Evolutionary conservation across 1,140 invertebrate species (phyloP).

Genomic region (Parapsyche elsis): DNA sequence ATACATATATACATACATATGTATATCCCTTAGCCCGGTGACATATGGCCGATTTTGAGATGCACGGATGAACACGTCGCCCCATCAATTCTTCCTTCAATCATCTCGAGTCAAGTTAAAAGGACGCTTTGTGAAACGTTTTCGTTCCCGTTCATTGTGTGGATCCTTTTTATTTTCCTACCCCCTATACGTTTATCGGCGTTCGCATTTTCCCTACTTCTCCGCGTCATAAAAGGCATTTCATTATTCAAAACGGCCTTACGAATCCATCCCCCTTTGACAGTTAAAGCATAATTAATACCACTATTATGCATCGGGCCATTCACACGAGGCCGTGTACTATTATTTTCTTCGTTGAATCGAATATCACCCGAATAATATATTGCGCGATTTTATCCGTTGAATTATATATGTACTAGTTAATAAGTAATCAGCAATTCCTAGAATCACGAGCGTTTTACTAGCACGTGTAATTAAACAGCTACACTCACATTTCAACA

Average conservation of each 20-base stretch:
- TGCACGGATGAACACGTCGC: neutral
- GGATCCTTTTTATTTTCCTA: slow-evolving; percentile 2
- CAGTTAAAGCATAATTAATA: slow-evolving; percentile 22
- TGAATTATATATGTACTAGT: too few species aligned
- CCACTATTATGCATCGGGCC: neutral
- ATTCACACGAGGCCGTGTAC: too few species aligned
- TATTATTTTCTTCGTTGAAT: too few species aligned
- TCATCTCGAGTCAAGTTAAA: neutral
- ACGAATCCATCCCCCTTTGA: slow-evolving; percentile 16
- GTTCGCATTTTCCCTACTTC: too few species aligned
- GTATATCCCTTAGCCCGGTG: neutral
- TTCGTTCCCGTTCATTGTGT: slow-evolving; percentile 12
- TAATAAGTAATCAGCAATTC: too few species aligned
- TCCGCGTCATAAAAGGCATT: neutral
- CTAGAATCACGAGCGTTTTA: too few species aligned
- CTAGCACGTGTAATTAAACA: too few species aligned
- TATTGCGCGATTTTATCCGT: too few species aligned
- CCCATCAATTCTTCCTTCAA: slow-evolving; percentile 4
- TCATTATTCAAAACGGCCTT: slow-evolving; percentile 13
- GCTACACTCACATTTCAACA: too few species aligned
- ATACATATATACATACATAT: too few species aligned
- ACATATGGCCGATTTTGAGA: slow-evolving; percentile 3
- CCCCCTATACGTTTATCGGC: neutral
- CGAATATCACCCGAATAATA: too few species aligned
- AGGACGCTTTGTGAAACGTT: slow-evolving; percentile 14